phyloP scores from a whole-genome alignment of 2,888 invertebrate species.

The Drosophila villosipedis region DNA sequence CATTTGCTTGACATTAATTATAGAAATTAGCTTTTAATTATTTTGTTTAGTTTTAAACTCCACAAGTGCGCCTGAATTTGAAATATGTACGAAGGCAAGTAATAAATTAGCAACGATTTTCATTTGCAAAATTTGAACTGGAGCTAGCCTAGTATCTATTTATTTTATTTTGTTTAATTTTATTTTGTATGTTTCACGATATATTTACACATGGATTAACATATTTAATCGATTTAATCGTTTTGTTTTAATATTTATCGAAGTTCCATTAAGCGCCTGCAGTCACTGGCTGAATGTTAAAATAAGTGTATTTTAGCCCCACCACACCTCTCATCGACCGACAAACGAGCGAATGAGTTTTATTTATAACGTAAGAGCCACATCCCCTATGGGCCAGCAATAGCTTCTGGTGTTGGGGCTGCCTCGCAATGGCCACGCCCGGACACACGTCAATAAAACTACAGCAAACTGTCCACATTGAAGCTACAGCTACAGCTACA shows the following conservation, averaged over 20 bases:
- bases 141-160: no score
- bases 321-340: slow-evolving; percentile 7
- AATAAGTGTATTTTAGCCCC: slow-evolving; percentile 56
- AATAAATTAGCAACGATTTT: neutral
- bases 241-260: slow-evolving; percentile 19
- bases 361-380: slow-evolving; percentile 75
- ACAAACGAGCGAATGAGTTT: slow-evolving; percentile 44
- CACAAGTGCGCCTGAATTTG: no score
- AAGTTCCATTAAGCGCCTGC: slow-evolving; percentile 51
- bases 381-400: slow-evolving; percentile 28
- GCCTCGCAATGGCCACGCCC: slow-evolving; percentile 60
- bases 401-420: slow-evolving; percentile 15
- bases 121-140: neutral
- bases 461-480: slow-evolving; percentile 78
- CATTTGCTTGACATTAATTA: slow-evolving; percentile 68
- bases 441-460: slow-evolving; percentile 79
- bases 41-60: neutral
- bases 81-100: neutral
- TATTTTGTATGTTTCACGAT: neutral
- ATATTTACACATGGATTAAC: neutral
- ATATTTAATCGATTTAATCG: neutral
- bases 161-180: neutral
- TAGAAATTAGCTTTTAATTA: slow-evolving; percentile 34
- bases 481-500: slow-evolving; percentile 26
- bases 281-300: slow-evolving; percentile 53